Conservation (phyloP, 2,797 vertebrate genomes). For the Sebastes melanostomus region DNA sequence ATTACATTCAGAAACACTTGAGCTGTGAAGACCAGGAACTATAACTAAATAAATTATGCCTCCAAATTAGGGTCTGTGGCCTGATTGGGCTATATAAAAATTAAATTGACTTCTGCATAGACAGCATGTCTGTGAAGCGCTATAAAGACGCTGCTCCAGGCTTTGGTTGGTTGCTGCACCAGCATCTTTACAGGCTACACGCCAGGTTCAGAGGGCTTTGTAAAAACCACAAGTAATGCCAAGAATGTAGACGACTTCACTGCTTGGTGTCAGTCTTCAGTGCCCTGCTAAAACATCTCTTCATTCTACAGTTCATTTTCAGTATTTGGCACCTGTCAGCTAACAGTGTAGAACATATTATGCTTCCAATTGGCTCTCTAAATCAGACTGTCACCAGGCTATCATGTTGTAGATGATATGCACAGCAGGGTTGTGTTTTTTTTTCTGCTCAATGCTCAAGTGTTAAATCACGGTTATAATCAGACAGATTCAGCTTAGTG, state of each 20-base stretch:
- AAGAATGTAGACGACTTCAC: slow-evolving; percentile 69
- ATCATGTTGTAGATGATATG: background rate
- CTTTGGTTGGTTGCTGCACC: slow-evolving; percentile 1
- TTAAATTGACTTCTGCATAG: background rate
- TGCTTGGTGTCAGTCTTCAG: slow-evolving; percentile 46
- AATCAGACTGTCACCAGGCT: background rate
- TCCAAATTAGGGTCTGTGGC: background rate
- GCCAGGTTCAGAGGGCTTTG: slow-evolving; percentile 28
- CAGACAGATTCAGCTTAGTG: background rate
- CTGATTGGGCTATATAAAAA: background rate
- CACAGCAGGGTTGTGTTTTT: background rate
- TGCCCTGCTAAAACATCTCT: slow-evolving; percentile 33
- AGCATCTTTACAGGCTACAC: background rate
- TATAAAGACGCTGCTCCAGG: background rate
- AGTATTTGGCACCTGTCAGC: background rate
- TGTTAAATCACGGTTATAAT: background rate
- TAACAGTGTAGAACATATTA: background rate
- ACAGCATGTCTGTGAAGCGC: background rate
- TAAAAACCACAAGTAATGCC: slow-evolving; percentile 51
- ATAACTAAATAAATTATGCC: background rate
- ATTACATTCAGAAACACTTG: background rate
- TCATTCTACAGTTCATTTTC: slow-evolving; percentile 12
- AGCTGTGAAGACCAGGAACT: background rate
- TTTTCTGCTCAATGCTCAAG: background rate
- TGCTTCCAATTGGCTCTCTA: background rate